Evolutionary conservation across 2,113 vertebrate genomes (phyloP), one percentile per base, ranked within the genome.

Genomic region (Syngnathus typhle): DNA sequence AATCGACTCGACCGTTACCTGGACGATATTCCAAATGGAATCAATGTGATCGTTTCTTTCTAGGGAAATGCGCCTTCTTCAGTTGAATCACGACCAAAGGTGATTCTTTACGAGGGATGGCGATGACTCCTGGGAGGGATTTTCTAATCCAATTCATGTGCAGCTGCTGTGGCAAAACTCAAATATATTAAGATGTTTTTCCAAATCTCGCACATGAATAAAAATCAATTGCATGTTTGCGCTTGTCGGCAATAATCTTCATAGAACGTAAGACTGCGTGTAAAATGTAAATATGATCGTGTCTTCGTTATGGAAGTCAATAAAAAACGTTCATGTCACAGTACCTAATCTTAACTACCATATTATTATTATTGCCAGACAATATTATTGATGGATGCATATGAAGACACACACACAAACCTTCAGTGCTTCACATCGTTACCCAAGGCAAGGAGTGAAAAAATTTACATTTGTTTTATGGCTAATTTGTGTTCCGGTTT

Each of bases 271-370:
- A 41, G 51, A 59, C 51, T 23, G 19, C 13, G 39, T 74, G 18
- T 43, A 67, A 67, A 68, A n/a, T 39, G 41, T 49, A 13, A 4
- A 43, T n/a, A 55, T 65, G 51, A 38, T 65, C 18, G 36, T 7
- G 15, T 58, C 27, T 32, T 32, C 27, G 3, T 32, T 32, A 55
- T 12, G 21, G 21, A 11, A 13, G 11, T 55, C 52, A 55, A 55
- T 55, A 55, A 55, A 23, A 55, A 4, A 12, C 21, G 21, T 55
- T 55, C 11, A 55, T 1, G 21, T 55, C 52, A 27, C n/a, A 23
- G 38, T 7, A 39, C 19, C 41, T 43, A 41, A 9, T 41, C 38
- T 58, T 43, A 61, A 60, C 19, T 41, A 23, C n/a, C 9, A 43
- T 21, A 41, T 61, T 61, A 21, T 21, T 61, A 61, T 32, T 32